Percentiles rank a stretch among this genome's conserved stretches.
These are phyloP conservation scores for Nasua narica DNA, from an alignment of 2,797 vertebrate species.

Conservation along the genomic window DNA sequence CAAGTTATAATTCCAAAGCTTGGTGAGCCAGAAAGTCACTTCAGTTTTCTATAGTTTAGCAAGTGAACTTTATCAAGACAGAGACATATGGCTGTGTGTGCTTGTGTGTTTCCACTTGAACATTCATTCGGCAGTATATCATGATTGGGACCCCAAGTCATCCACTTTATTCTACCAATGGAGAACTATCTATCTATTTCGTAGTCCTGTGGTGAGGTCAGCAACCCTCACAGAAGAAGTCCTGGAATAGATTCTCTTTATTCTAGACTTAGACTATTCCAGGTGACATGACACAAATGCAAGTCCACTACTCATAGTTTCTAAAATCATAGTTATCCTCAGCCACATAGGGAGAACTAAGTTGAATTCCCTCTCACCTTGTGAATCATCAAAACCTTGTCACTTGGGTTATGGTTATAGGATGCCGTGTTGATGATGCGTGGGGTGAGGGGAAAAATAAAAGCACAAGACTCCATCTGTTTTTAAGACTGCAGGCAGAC, in stretches of 20 bases:
- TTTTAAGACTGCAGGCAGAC: neutral
- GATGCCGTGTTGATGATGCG: neutral
- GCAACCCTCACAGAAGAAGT: slow-evolving; percentile 2
- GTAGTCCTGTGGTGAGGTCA: slow-evolving; percentile 38
- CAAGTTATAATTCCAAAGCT: neutral
- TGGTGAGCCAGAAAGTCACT: neutral
- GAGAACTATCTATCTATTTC: neutral
- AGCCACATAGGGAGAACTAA: neutral
- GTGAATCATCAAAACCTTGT: slow-evolving; percentile 30
- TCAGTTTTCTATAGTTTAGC: neutral
- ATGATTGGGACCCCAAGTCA: neutral
- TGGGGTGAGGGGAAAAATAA: neutral
- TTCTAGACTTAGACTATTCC: slow-evolving; percentile 11
- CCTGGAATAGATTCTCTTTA: slow-evolving; percentile 42
- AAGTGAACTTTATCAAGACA: neutral
- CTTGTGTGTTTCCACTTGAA: neutral
- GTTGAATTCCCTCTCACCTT: neutral
- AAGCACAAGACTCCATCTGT: neutral
- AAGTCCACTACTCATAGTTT: neutral
- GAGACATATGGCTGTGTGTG: neutral
- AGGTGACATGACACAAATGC: slow-evolving; percentile 2
- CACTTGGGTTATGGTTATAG: neutral
- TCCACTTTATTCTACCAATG: neutral
- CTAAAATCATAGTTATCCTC: neutral
- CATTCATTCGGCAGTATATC: neutral